These are phyloP conservation scores for Ciconia boyciana DNA, from an alignment of 2,113 vertebrate species.

Conservation along the genomic window DNA sequence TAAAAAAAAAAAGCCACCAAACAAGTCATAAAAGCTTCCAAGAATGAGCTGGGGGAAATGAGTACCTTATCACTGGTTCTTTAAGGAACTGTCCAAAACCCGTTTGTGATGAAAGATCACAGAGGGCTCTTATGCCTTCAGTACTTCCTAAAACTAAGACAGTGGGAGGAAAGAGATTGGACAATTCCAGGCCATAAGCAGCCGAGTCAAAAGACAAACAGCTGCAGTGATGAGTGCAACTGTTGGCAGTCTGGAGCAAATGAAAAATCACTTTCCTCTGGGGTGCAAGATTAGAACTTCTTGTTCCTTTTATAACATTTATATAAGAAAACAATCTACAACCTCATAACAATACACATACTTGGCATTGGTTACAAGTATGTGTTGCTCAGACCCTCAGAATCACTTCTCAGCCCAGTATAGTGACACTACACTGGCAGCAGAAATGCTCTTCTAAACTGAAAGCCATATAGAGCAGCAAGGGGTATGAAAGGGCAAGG, in stretches of 20 bases:
- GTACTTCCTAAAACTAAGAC: background rate
- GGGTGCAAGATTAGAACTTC: conserved; percentile 33
- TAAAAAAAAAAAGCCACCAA: background rate
- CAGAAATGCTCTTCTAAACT: background rate
- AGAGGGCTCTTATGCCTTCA: background rate
- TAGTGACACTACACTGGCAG: background rate
- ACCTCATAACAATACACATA: background rate
- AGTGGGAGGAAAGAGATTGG: background rate
- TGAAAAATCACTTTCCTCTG: background rate
- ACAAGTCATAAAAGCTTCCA: background rate
- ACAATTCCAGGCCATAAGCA: background rate
- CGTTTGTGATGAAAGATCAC: background rate
- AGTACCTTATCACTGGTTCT: background rate
- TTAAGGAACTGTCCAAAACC: background rate
- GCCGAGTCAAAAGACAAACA: background rate
- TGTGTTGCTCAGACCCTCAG: background rate
- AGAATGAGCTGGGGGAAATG: background rate
- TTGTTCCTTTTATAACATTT: conserved; percentile 2
- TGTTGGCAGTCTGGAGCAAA: background rate
- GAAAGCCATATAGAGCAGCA: background rate
- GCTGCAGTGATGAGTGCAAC: conserved; percentile 11
- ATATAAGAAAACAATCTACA: conserved; percentile 15
- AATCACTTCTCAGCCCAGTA: background rate
- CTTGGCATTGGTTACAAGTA: background rate
- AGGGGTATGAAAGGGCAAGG: background rate